Conservation (phyloP, 2,797 vertebrate genomes). For the Aotus griseimembra region DNA sequence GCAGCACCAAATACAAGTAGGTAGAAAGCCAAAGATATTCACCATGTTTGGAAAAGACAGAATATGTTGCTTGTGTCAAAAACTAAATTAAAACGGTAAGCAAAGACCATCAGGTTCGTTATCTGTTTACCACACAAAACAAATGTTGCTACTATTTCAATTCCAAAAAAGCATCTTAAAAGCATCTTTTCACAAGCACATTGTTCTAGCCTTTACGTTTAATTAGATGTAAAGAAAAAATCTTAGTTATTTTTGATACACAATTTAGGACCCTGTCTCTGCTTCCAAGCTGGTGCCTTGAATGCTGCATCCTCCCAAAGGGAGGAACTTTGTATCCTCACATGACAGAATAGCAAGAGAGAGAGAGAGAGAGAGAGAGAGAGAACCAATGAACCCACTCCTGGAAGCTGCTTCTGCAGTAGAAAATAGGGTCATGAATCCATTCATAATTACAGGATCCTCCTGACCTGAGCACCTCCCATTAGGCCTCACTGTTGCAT, state of each 20-base stretch:
- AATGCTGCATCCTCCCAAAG: not conserved
- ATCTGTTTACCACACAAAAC: constrained; percentile 80
- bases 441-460: not conserved
- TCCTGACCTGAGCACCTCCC: not conserved
- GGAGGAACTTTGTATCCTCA: not conserved
- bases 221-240: constrained; percentile 83
- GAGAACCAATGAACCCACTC: not conserved
- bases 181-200: constrained; percentile 79
- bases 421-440: not conserved
- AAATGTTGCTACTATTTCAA: constrained; percentile 83
- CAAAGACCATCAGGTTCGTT: not conserved
- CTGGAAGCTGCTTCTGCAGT: not conserved
- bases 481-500: not conserved
- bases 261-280: not conserved
- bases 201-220: constrained; percentile 73
- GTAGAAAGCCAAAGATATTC: constrained; percentile 43
- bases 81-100: constrained; percentile 57
- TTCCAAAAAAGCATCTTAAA: constrained; percentile 82
- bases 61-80: constrained; percentile 58
- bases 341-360: not conserved
- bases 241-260: constrained; percentile 71
- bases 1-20: not conserved
- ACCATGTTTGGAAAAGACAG: constrained; percentile 37
- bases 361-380: not conserved
- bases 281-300: not conserved